Conservation (phyloP, 2,113 vertebrate species). For the Baryphthengus martii region DNA sequence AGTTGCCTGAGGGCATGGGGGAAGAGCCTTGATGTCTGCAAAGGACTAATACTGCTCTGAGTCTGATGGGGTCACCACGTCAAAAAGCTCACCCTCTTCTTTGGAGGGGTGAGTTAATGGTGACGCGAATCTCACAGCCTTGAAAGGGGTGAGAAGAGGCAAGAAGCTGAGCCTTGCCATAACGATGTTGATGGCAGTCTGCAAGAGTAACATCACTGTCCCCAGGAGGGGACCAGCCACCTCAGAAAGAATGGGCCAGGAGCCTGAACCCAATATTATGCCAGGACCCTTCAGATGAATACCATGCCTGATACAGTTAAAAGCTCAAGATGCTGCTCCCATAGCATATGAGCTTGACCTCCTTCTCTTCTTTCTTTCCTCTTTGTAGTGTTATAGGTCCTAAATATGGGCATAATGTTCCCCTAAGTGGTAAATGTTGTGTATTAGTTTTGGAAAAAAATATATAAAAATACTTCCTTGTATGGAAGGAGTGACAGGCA, state of each 20-base stretch:
- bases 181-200: neutral
- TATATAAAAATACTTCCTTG: neutral
- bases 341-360: neutral
- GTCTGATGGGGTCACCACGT: no score
- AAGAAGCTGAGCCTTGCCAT: neutral
- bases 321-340: neutral
- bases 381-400: neutral
- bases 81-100: rapidly evolving
- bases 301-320: rapidly evolving
- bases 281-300: neutral
- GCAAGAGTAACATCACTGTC: neutral
- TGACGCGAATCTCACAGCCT: neutral
- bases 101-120: rapidly evolving
- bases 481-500: neutral
- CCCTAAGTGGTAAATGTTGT: neutral
- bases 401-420: neutral
- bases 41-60: neutral
- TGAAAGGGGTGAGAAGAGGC: neutral
- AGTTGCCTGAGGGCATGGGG: neutral
- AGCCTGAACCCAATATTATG: neutral
- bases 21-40: neutral
- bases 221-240: neutral
- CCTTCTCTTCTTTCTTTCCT: neutral
- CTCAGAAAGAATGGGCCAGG: neutral
- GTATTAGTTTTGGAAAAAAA: neutral